phyloP scores from a whole-genome alignment of 2,113 vertebrate genomes.

The Edolisoma coerulescens region DNA sequence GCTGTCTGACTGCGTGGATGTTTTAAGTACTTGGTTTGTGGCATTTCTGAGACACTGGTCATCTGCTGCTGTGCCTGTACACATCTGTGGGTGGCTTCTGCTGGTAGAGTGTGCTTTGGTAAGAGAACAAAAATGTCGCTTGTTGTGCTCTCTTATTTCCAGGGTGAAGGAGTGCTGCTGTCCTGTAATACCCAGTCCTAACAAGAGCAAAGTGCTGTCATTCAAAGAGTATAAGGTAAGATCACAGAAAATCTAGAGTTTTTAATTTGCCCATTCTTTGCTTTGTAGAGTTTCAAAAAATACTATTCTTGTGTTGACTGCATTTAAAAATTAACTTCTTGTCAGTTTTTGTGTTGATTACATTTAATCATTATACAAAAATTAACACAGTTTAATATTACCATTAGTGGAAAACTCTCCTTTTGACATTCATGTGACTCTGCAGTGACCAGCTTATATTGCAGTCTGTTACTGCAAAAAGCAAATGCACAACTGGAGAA shows the following conservation, averaged over 20 bases:
- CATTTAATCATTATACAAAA: not conserved
- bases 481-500: not conserved
- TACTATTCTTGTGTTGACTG: not conserved
- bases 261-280: not conserved
- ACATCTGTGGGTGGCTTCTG: not conserved
- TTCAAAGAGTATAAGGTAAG: slow-evolving; percentile 66
- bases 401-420: not conserved
- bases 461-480: not conserved
- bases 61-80: not conserved
- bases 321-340: not conserved
- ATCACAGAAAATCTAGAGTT: not conserved
- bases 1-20: not conserved
- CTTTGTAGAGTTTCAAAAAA: not conserved
- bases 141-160: not conserved
- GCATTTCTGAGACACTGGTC: not conserved
- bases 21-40: not conserved
- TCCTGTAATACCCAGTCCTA: slow-evolving; percentile 72
- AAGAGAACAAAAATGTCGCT: not conserved
- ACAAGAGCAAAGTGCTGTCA: slow-evolving; percentile 69
- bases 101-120: not conserved
- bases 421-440: not conserved
- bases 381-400: not conserved
- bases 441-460: not conserved
- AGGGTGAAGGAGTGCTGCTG: slow-evolving; percentile 72
- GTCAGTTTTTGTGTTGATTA: not conserved